A percentile compares a stretch with the other conserved stretches of the same genome.
These are phyloP conservation scores for Macrosteles quadrilineatus DNA, from an alignment of 1,140 invertebrate species.

Conservation along the genomic window DNA sequence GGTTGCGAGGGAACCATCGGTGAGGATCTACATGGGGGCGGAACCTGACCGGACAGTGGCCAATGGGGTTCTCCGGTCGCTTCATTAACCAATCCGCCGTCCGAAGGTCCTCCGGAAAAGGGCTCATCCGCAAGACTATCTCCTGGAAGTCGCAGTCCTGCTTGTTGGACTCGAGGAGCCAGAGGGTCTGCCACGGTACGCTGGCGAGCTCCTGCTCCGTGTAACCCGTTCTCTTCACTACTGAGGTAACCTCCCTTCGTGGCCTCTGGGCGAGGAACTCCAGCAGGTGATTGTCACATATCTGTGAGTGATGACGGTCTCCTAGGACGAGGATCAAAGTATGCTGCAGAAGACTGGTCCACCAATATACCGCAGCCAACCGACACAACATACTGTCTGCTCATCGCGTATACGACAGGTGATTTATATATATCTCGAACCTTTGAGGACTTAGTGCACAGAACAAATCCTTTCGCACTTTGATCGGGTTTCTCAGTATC, in stretches of 20 bases:
- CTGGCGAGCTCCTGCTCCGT: not conserved
- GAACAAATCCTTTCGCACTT: no score
- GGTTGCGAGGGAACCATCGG: constrained; percentile 16
- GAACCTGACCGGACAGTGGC: constrained; percentile 23
- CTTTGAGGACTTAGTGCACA: no score
- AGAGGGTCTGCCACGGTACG: constrained; percentile 17
- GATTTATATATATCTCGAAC: no score
- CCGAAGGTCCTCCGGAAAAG: not conserved
- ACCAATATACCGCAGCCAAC: no score
- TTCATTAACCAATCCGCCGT: constrained; percentile 2
- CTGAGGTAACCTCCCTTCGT: not conserved
- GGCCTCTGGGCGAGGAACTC: not conserved
- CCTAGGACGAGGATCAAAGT: no score
- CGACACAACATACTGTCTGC: no score
- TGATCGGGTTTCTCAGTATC: no score
- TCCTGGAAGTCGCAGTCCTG: constrained; percentile 18
- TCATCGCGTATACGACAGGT: no score
- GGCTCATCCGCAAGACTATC: not conserved
- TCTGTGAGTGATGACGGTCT: no score
- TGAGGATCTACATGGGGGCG: constrained; percentile 9
- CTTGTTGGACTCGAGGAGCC: constrained; percentile 1
- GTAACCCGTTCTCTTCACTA: not conserved
- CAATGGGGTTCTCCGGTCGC: not conserved
- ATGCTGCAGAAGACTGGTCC: no score
- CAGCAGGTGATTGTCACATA: no score